A percentile compares a stretch with the other conserved stretches of the same genome.
These are phyloP conservation scores for Pangasianodon gigas DNA, from an alignment of 2,113 vertebrate genomes.

Conservation along the genomic window DNA sequence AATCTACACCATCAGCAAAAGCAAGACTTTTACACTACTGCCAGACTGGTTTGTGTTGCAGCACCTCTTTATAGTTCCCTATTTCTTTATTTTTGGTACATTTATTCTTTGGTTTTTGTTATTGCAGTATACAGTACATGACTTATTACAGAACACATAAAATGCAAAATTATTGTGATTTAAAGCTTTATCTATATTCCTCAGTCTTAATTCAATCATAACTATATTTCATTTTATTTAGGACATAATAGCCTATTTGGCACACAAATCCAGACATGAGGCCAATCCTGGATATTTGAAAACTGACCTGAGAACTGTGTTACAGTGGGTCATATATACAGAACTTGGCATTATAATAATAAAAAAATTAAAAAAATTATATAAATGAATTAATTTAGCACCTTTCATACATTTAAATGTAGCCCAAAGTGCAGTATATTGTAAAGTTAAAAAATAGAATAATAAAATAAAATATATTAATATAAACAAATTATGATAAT, in stretches of 20 bases:
- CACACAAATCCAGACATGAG: background rate
- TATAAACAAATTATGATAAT: background rate
- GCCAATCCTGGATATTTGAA: background rate
- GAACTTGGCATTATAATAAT: too few species aligned
- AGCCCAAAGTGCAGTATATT: background rate
- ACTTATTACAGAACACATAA: background rate
- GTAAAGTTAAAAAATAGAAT: background rate
- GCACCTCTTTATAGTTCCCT: background rate
- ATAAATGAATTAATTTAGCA: too few species aligned
- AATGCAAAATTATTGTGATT: background rate
- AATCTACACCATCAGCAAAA: background rate
- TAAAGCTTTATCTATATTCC: background rate
- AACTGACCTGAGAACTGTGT: background rate
- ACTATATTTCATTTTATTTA: background rate
- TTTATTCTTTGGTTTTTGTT: background rate
- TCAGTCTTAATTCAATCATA: background rate
- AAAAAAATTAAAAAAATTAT: background rate
- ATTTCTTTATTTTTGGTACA: background rate
- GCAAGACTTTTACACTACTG: background rate
- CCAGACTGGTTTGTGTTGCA: background rate
- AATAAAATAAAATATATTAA: too few species aligned
- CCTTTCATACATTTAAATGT: background rate
- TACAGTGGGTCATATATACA: background rate
- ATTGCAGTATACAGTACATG: background rate
- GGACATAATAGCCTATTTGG: background rate